Conservation (phyloP, 1,140 invertebrate species). For the Bilobella aurantiaca region DNA sequence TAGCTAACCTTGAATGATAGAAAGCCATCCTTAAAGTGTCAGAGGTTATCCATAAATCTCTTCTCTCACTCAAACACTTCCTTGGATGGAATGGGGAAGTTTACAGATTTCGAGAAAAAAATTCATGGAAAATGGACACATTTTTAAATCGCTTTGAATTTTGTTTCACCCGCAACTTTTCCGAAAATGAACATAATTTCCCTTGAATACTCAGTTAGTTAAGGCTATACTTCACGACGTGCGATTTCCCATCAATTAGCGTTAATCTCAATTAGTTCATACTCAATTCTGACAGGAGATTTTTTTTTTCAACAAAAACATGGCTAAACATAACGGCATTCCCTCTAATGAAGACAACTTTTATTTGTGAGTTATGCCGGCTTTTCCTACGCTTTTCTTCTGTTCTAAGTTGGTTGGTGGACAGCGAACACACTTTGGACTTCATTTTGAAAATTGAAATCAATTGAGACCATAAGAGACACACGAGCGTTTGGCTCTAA, state of each 20-base stretch:
- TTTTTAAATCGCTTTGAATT: too few relatives aligned
- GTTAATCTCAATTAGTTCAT: not conserved
- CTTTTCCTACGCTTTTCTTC: not conserved
- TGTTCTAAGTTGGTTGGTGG: not conserved
- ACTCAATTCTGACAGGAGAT: not conserved
- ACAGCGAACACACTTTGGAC: not conserved
- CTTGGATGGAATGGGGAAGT: too few relatives aligned
- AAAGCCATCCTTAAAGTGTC: not conserved
- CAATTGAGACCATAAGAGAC: conserved; percentile 1
- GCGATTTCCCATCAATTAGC: not conserved
- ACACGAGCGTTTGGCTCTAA: too few relatives aligned
- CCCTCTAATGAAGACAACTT: not conserved
- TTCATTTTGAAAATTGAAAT: not conserved
- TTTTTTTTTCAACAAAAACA: not conserved
- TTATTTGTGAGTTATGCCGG: not conserved
- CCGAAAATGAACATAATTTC: too few relatives aligned
- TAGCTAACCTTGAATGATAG: not conserved
- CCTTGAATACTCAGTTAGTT: too few relatives aligned
- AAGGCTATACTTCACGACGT: too few relatives aligned
- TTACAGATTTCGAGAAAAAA: not conserved
- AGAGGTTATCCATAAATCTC: too few relatives aligned
- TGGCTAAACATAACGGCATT: not conserved
- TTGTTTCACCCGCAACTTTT: too few relatives aligned
- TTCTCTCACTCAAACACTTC: too few relatives aligned
- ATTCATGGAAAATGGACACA: too few relatives aligned